phyloP scores from a whole-genome alignment of 2,113 vertebrate species.

The Vulpes lagopus region DNA sequence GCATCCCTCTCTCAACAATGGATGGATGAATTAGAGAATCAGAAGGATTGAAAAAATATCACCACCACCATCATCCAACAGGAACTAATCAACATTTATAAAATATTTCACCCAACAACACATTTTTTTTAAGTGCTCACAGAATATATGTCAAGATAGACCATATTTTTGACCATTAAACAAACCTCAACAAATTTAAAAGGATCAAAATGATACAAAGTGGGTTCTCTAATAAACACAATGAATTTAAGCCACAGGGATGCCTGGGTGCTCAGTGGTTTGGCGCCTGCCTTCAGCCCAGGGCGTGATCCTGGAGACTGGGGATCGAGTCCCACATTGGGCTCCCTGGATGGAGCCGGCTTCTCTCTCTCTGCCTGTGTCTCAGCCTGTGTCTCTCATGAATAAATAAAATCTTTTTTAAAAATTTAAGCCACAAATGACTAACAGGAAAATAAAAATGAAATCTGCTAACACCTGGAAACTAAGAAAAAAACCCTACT shows the following conservation, averaged over 20 bases:
- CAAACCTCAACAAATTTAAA: background rate
- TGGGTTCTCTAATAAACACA: background rate
- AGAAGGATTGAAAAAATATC: background rate
- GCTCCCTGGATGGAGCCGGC: too few relatives aligned
- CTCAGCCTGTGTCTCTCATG: too few relatives aligned
- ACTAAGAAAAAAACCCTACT: background rate
- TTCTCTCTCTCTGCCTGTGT: too few relatives aligned
- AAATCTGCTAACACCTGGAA: background rate
- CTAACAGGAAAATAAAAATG: background rate
- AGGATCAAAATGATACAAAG: background rate
- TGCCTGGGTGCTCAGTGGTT: too few relatives aligned
- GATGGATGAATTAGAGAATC: background rate
- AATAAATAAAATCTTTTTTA: too few relatives aligned
- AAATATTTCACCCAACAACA: background rate
- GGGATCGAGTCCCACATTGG: too few relatives aligned
- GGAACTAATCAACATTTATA: background rate
- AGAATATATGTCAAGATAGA: background rate
- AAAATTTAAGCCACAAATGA: background rate
- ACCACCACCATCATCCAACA: background rate
- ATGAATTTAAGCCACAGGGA: background rate
- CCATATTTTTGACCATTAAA: background rate
- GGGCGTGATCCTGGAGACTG: too few relatives aligned
- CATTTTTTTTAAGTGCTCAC: background rate
- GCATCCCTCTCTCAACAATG: background rate
- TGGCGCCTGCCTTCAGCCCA: too few relatives aligned